Evolutionary conservation across 1,140 invertebrate species (phyloP).

Genomic region (Bombus superbus): DNA sequence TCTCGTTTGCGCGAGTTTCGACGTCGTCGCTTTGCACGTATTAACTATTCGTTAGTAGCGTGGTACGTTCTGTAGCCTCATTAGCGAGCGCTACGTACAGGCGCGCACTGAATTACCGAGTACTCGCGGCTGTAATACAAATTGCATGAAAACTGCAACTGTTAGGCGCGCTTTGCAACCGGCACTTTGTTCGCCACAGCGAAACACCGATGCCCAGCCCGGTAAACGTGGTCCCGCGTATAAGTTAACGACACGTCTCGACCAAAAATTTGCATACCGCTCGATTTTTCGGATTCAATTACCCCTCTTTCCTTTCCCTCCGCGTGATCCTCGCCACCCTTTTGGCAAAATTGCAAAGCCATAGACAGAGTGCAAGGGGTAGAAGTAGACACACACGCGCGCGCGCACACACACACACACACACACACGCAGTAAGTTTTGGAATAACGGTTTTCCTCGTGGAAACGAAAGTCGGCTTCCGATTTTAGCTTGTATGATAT

Average conservation of each 20-base stretch:
- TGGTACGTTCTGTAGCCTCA: conserved; percentile 62
- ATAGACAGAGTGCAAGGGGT: neutral
- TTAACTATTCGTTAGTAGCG: conserved; percentile 69
- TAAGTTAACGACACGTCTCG: conserved; percentile 13
- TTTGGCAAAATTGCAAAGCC: neutral
- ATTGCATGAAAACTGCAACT: conserved; percentile 68
- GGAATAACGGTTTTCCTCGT: neutral
- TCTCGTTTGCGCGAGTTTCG: conserved; percentile 60
- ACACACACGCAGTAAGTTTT: too few species aligned
- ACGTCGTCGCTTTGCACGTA: conserved; percentile 62
- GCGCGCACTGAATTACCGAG: conserved; percentile 64
- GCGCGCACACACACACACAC: fast-evolving
- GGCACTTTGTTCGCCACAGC: conserved; percentile 38
- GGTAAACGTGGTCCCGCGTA: neutral
- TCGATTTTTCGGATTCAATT: conserved; percentile 21
- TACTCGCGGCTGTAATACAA: conserved; percentile 67
- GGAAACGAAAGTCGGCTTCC: conserved; percentile 3
- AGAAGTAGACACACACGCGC: too few species aligned
- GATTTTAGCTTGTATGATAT: neutral
- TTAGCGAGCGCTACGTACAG: conserved; percentile 59
- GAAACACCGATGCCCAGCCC: neutral
- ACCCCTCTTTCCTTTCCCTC: too few species aligned
- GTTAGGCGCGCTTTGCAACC: conserved; percentile 41
- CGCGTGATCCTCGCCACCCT: too few species aligned
- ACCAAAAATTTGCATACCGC: conserved; percentile 33